phyloP scores from a whole-genome alignment of 1,140 invertebrate genomes.

The Cepaea nemoralis region DNA sequence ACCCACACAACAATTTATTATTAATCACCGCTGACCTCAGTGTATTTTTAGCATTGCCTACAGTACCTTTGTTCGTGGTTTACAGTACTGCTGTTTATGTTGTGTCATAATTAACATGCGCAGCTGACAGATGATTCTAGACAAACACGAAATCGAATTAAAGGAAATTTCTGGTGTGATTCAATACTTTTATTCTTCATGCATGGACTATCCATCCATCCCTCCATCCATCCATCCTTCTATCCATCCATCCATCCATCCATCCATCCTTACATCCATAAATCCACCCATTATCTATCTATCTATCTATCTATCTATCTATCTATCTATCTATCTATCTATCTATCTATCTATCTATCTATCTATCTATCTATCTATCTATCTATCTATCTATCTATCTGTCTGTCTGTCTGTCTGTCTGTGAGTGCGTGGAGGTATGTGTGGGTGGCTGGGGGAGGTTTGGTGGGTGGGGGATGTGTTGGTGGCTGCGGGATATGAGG shows the following conservation, averaged over 20 bases:
- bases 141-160: too few relatives aligned
- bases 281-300: background rate
- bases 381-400: conserved; percentile 21
- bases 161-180: too few relatives aligned
- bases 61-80: background rate
- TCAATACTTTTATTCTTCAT: too few relatives aligned
- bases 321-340: conserved; percentile 4
- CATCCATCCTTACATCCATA: too few relatives aligned
- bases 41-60: background rate
- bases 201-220: too few relatives aligned
- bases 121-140: background rate
- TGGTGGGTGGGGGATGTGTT: too few relatives aligned
- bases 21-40: background rate
- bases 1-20: too few relatives aligned
- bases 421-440: too few relatives aligned
- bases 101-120: background rate
- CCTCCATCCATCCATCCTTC: too few relatives aligned
- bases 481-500: too few relatives aligned
- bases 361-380: conserved; percentile 21
- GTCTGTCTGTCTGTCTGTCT: conserved; percentile 1
- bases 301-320: background rate
- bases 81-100: background rate
- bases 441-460: too few relatives aligned
- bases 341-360: conserved; percentile 13
- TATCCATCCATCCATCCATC: too few relatives aligned